Evolutionary conservation across 2,113 vertebrate species (phyloP), one percentile per base, ranked within the genome.

Genomic region (Orientallactaga bullata): DNA sequence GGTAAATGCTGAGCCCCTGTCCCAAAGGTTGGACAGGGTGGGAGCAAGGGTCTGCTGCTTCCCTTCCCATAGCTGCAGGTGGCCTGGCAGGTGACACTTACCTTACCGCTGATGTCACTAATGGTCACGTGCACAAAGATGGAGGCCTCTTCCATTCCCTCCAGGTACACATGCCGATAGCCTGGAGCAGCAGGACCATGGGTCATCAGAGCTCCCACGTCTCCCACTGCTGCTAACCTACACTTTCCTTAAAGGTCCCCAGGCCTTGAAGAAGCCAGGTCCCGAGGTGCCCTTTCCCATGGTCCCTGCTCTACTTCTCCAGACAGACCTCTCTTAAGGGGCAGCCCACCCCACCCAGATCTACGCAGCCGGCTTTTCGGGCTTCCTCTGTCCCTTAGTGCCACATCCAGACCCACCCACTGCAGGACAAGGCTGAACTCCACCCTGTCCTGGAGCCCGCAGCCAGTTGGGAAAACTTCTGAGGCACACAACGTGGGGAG

Each of bases 91-190:
- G 0, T 3, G 32, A 71, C 77, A 97, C 99, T 98, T 98, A 99
- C 99, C 99, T 99, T 99, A 99, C 99, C 99, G 76, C 99, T 98
- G 98, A 99, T 98, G 98, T 99, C 99, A 97, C 99, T 99, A 94
- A 99, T 97, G 71, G 99, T 98, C 97, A 99, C 98, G 17, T 99
- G 99, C 95, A 99, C 99, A 88, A 99, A 99, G 98, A 99, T 99
- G 92, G 99, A 99, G 2, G 99, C 99, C 91, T 99, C 99, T 95
- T 99, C 99, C 98, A 99, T 99, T 78, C 99, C 99, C 96, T 99
- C 99, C 97, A 99, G 98, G 98, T 99, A 99, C 87, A 99, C 99
- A 0, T 99, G 99, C 16, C 99, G 99, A 90, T 99, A 99, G 96
- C 99, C 99, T 99, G 97, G 24, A 97, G 94, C 9, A 39, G 26